phyloP scores from a whole-genome alignment of 30 jellyfish, hydroid and myxozoan species.

The Hydra vulgaris region DNA sequence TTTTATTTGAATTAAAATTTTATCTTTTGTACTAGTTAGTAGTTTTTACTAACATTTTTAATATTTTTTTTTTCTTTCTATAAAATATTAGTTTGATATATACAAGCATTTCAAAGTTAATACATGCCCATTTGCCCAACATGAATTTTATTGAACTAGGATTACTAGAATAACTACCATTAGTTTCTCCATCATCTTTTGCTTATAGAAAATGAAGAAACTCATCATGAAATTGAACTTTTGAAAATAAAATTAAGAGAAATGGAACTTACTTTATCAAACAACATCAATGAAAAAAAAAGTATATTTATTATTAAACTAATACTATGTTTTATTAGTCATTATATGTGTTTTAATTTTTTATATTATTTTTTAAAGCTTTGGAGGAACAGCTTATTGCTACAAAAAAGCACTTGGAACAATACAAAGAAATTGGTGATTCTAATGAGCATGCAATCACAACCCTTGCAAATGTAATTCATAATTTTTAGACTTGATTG shows the following conservation, averaged over 20 bases:
- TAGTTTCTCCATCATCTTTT: no score
- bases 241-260: constrained; percentile 18
- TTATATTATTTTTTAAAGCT: constrained; percentile 22
- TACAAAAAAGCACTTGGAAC: constrained; percentile 62
- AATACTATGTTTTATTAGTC: not conserved
- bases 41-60: no score
- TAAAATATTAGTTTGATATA: no score
- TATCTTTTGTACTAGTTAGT: no score
- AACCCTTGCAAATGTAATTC: constrained; percentile 39
- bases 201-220: constrained; percentile 16
- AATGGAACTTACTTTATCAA: constrained; percentile 18
- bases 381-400: constrained; percentile 40
- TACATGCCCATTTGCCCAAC: no score
- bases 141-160: no score
- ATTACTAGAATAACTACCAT: no score
- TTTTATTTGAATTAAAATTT: no score
- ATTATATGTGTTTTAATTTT: no score
- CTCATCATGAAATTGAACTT: constrained; percentile 18
- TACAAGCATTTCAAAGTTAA: no score
- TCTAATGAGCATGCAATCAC: constrained; percentile 73
- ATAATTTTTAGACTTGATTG: not conserved
- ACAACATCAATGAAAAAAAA: constrained; percentile 21
- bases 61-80: no score
- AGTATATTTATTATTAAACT: not conserved
- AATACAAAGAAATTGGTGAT: constrained; percentile 73